Conservation (phyloP, 2,797 vertebrate genomes). For the Aplochiton taeniatus region DNA sequence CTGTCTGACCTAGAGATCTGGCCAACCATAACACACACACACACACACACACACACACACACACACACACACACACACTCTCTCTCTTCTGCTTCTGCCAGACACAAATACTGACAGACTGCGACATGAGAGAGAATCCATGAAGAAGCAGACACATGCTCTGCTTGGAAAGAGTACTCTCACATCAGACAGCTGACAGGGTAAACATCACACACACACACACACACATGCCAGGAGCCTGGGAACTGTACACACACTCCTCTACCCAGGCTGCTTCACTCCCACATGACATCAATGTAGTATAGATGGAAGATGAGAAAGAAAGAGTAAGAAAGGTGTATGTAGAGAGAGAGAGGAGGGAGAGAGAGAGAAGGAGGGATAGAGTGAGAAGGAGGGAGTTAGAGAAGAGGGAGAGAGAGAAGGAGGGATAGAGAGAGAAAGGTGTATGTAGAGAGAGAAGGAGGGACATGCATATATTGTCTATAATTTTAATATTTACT, state of each 20-base stretch:
- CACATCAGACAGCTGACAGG: neutral
- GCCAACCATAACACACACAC: slow-evolving; percentile 48
- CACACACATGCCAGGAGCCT: neutral
- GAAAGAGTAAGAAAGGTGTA: slow-evolving; percentile 5
- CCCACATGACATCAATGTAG: neutral
- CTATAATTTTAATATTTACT: too few relatives aligned
- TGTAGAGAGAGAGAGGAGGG: too few relatives aligned
- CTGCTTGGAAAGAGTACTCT: neutral
- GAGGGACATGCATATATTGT: neutral
- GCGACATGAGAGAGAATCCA: slow-evolving; percentile 3
- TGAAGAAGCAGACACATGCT: slow-evolving; percentile 7
- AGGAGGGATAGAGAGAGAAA: neutral
- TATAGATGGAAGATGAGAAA: slow-evolving; percentile 22
- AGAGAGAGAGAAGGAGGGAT: neutral
- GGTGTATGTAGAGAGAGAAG: neutral
- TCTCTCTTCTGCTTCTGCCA: neutral
- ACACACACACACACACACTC: slow-evolving; percentile 10
- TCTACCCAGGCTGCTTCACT: neutral
- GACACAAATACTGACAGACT: slow-evolving; percentile 11
- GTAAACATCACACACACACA: neutral
- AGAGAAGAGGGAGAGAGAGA: neutral
- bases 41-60: slow-evolving; percentile 7
- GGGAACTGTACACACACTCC: neutral
- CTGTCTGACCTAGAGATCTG: slow-evolving; percentile 56
- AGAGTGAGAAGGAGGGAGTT: neutral